Base-by-base conservation (phyloP, 23 tunicate species). In the Trididemnum nubilum region DNA sequence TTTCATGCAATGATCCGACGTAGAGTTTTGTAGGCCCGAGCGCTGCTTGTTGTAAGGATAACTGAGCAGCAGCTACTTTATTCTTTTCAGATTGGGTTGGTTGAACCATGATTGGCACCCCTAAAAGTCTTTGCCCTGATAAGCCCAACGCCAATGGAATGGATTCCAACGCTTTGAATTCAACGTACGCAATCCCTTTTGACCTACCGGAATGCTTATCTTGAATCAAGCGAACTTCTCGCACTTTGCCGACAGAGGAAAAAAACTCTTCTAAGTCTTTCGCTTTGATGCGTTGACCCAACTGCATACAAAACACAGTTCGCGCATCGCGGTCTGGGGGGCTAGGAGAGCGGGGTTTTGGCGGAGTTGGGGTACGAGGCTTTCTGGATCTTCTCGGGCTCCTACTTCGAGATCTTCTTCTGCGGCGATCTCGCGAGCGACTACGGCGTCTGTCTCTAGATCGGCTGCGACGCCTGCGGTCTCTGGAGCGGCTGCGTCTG, bases 81-180 rank as follows among this genome's bases (percentile, higher is more conserved):
- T 95, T 95, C 64, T 95, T 95, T 38, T 95, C 99, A 25, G 99
- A 83, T 36, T 95, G 99, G 3, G 99, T 82, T 1, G 94, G 99
- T 38, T 95, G 99, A 9, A 95, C 99, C 18, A 95, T 79, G 30
- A 95, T 95, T 2, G 99, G 95, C 3, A 89, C 91, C 0, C 99
- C 99, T 29, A 95, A 71, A 50, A 95, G 73, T 73, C 82, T 85
- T 73, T 95, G 99, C 2, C 99, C 99, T 50, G 80, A 77, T 66
- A 95, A 70, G 15, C 98, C 94, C 39, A 88, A 60, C 30, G 94
- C 94, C 71, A 95, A 52, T n/a, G 99, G 99, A 29, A 95, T 76
- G 19, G 95, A 89, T 51, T 95, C 88, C 27, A 89, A 60, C 36
- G 89, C 88, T 77, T 89, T 95, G 36, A 95, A 89, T 77, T 95